These are phyloP conservation scores for Sphinx pinastri DNA, from an alignment of 2,888 invertebrate genomes.

Conservation along the genomic window DNA sequence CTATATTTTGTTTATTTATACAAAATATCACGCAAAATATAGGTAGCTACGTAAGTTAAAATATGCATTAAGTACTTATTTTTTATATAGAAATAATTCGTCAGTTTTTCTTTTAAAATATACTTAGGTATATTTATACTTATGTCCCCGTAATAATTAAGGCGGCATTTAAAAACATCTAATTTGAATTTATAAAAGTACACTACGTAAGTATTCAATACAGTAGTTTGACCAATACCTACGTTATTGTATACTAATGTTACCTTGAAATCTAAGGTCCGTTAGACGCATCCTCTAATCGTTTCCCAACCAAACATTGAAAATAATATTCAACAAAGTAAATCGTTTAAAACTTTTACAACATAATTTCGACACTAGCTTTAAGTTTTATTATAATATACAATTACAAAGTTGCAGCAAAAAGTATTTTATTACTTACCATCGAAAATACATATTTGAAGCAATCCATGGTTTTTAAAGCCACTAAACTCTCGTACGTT, in stretches of 20 bases:
- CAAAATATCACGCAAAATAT: too few species aligned
- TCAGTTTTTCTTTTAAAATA: too few species aligned
- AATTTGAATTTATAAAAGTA: background rate
- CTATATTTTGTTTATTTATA: too few species aligned
- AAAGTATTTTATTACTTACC: constrained; percentile 23
- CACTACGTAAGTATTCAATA: background rate
- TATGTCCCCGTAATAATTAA: too few species aligned
- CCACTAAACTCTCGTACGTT: constrained; percentile 31
- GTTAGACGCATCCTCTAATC: background rate
- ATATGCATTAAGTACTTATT: too few species aligned
- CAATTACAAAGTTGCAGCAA: background rate
- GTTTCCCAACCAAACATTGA: background rate
- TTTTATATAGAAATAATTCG: too few species aligned
- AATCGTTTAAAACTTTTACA: background rate
- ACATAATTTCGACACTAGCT: too few species aligned
- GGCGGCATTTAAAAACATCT: too few species aligned
- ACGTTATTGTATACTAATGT: background rate
- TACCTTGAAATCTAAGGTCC: background rate
- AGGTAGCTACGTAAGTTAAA: too few species aligned
- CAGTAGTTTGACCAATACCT: background rate
- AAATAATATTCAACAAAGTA: background rate
- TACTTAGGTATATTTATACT: too few species aligned
- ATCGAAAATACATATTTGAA: constrained; percentile 39
- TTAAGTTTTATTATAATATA: too few species aligned
- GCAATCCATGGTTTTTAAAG: constrained; percentile 39